Evolutionary conservation across 1,140 invertebrate species (phyloP).

Genomic region (Lordiphosa collinella): DNA sequence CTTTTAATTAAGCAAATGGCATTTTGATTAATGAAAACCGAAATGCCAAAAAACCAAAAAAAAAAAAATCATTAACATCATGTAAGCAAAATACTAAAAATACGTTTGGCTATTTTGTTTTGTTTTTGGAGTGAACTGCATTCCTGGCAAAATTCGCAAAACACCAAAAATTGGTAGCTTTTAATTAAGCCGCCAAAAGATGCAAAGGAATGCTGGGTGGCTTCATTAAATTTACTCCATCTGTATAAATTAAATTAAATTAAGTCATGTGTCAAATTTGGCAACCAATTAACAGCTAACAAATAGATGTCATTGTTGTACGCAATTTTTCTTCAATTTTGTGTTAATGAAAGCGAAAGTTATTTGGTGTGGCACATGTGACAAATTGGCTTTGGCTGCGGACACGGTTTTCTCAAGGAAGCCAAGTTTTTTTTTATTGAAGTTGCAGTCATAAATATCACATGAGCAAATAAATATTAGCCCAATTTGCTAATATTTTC

Average conservation of each 20-base stretch:
- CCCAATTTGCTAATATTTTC: too few species aligned
- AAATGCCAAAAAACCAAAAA: conserved; percentile 37
- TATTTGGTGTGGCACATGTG: conserved; percentile 21
- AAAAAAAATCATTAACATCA: conserved; percentile 32
- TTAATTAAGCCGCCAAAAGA: conserved; percentile 49
- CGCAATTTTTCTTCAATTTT: conserved; percentile 13
- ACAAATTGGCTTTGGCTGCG: conserved; percentile 33
- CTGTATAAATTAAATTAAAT: conserved; percentile 56
- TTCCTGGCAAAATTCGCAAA: conserved; percentile 29
- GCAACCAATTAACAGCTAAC: conserved; percentile 70
- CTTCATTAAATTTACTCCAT: conserved; percentile 37
- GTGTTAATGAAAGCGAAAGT: conserved; percentile 47
- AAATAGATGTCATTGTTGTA: conserved; percentile 60
- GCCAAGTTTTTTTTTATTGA: conserved; percentile 1
- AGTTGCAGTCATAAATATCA: conserved; percentile 5
- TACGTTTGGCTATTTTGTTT: conserved; percentile 23
- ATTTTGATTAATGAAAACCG: conserved; percentile 63
- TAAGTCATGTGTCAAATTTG: conserved; percentile 60
- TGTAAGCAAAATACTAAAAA: conserved; percentile 32
- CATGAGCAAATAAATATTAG: not conserved
- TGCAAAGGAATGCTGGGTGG: not conserved
- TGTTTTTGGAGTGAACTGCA: conserved; percentile 49
- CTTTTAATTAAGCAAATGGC: conserved; percentile 59
- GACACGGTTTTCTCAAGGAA: conserved; percentile 5
- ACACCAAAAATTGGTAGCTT: conserved; percentile 20